phyloP scores from a whole-genome alignment of 2,797 vertebrate genomes.

The Gephyroberyx darwinii region DNA sequence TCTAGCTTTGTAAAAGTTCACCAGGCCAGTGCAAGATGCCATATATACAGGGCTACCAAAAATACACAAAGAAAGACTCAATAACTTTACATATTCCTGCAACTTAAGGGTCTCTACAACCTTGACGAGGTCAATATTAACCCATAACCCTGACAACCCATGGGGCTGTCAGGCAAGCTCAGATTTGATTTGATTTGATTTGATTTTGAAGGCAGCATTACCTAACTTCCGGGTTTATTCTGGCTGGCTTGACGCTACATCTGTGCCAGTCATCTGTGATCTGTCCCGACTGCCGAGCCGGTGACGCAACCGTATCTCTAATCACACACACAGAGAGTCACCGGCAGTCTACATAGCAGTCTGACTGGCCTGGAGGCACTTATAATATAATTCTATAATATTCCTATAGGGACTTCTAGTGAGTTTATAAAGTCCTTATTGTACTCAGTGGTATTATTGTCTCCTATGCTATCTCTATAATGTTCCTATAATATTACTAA shows the following conservation, averaged over 20 bases:
- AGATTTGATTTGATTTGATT: not conserved
- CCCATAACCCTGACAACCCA: too few relatives aligned
- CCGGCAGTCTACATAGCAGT: not conserved
- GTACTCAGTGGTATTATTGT: too few relatives aligned
- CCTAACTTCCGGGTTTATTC: not conserved
- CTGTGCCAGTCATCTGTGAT: slow-evolving; percentile 64
- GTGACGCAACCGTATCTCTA: slow-evolving; percentile 69
- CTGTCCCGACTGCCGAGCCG: slow-evolving; percentile 51
- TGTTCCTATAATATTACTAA: too few relatives aligned
- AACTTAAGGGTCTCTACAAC: too few relatives aligned
- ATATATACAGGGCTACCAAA: not conserved
- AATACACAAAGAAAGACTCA: not conserved
- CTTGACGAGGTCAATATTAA: too few relatives aligned
- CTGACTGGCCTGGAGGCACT: slow-evolving; percentile 31
- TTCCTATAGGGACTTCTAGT: not conserved
- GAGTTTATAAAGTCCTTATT: not conserved
- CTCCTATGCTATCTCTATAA: too few relatives aligned
- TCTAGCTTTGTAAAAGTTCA: not conserved
- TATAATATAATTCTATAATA: slow-evolving; percentile 1
- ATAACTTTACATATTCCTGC: not conserved
- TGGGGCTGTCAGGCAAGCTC: too few relatives aligned
- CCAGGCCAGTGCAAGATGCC: not conserved
- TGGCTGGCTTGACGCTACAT: slow-evolving; percentile 46
- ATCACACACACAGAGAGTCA: slow-evolving; percentile 30
- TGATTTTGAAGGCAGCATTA: slow-evolving; percentile 45